Base-by-base conservation (phyloP, 2,113 vertebrate species). In the Otis tarda region DNA sequence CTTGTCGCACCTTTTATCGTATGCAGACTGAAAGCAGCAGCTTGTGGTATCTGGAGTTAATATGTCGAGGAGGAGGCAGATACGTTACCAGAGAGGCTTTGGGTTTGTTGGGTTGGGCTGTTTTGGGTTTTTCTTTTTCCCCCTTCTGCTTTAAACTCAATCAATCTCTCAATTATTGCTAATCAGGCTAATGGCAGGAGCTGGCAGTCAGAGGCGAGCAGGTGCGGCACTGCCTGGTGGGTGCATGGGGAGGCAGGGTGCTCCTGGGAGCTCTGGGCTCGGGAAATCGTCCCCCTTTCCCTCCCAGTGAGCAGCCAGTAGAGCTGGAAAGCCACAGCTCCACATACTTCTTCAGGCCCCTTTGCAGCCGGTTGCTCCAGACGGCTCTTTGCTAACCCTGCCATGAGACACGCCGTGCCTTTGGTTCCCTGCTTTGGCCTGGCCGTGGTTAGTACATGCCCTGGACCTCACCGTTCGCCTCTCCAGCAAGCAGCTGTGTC, bases 1-100 rank as follows among this genome's bases (percentile, higher is more conserved):
- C 97, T 95, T 43, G 60, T 95, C 49, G 53, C 94, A 97, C 97
- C 97, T 98, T 97, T 81, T 71, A 89, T 96, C 97, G 89, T 52
- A 35, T 39, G 95, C 91, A 93, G 96, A 63, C 93, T 65, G 89
- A 35, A 24, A 92, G 79, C 80, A 90, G 87, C 94, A 90, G 83
- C 55, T 80, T 94, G 77, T 92, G 94, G 77, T 95, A 97, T 93
- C 89, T 92, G 78, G 37, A 84, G 90, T 90, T 96, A 76, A 70
- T 84, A 78, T 90, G 93, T 41, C 3, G 25, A 63, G 82, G 73
- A 87, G 87, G 68, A 81, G 70, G 85, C 60, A 86, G 71, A 85
- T 70, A 33, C 0, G 0, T 56, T 49, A 25, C 56, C 35, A 23
- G 41, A 69, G 60, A 83, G 45, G 15, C 82, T 52, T 4, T 45